Conservation (phyloP, 2,888 invertebrate species). For the Harpalus rufipes region DNA sequence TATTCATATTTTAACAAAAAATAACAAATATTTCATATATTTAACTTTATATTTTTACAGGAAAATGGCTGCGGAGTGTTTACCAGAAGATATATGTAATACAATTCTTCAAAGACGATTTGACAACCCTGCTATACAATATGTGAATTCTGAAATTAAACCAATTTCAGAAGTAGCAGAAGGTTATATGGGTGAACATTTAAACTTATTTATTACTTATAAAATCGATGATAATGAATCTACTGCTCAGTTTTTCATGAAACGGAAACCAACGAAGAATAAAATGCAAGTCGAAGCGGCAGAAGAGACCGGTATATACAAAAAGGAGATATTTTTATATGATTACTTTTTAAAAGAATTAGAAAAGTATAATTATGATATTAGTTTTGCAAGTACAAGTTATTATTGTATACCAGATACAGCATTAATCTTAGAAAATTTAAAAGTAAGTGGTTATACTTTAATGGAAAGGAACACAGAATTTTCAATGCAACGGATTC, state of each 20-base stretch:
- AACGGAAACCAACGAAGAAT: constrained; percentile 6
- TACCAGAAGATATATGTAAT: background rate
- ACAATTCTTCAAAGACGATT: background rate
- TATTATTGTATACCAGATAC: constrained; percentile 71
- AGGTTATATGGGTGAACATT: constrained; percentile 70
- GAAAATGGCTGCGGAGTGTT: too few relatives aligned
- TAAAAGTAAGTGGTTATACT: constrained; percentile 69
- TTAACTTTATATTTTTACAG: too few relatives aligned
- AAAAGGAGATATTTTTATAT: constrained; percentile 73
- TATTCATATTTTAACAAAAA: too few relatives aligned
- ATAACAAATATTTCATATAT: too few relatives aligned
- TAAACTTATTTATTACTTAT: constrained; percentile 66
- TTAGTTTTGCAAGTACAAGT: constrained; percentile 70
- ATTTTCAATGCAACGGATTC: constrained; percentile 78
- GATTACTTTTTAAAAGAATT: constrained; percentile 70
- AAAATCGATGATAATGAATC: constrained; percentile 54
- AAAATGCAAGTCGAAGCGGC: constrained; percentile 3
- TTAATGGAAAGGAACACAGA: constrained; percentile 72
- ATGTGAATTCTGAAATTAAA: constrained; percentile 65
- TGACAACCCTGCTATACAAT: constrained; percentile 11
- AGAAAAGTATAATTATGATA: constrained; percentile 69
- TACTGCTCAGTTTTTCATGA: constrained; percentile 7
- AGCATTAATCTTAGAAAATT: constrained; percentile 72
- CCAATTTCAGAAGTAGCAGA: constrained; percentile 68
- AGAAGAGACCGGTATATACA: constrained; percentile 69